Evolutionary conservation across 2,888 invertebrate species (phyloP).

Genomic region (Elegia similella): DNA sequence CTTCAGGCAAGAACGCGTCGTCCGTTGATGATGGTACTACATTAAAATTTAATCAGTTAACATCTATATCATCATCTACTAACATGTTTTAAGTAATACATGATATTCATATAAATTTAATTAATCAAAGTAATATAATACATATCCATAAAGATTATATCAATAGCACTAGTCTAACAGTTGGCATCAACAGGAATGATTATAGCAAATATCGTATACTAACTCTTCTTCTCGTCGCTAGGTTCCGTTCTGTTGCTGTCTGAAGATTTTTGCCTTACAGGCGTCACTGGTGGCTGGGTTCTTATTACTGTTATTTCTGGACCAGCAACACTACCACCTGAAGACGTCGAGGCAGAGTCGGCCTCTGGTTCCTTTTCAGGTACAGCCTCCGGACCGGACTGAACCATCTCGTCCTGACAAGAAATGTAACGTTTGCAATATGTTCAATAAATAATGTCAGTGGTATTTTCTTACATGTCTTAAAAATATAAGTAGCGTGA

Average conservation of each 20-base stretch:
- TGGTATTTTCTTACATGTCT: conserved; percentile 1
- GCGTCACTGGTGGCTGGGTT: conserved; percentile 54
- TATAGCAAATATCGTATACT: neutral
- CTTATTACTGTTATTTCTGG: conserved; percentile 69
- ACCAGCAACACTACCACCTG: conserved; percentile 59
- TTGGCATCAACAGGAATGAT: neutral
- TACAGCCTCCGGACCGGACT: conserved; percentile 61
- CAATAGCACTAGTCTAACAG: no score
- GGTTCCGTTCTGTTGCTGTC: conserved; percentile 80
- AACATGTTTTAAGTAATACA: no score
- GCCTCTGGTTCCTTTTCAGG: conserved; percentile 58
- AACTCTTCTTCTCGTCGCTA: conserved; percentile 75
- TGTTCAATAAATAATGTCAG: neutral
- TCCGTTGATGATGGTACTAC: conserved; percentile 63
- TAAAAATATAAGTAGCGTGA: conserved; percentile 11
- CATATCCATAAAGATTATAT: no score
- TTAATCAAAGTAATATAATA: no score
- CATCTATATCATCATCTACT: no score
- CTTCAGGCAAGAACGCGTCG: conserved; percentile 72
- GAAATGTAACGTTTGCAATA: conserved; percentile 10
- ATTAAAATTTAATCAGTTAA: neutral
- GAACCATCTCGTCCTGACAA: conserved; percentile 65
- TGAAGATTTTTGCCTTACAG: conserved; percentile 76
- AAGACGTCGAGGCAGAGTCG: conserved; percentile 65
- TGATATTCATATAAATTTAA: no score